Evolutionary conservation across 2,888 invertebrate species (phyloP), one percentile per base, ranked within the genome.

Genomic region (Caenorhabditis sinica): DNA sequence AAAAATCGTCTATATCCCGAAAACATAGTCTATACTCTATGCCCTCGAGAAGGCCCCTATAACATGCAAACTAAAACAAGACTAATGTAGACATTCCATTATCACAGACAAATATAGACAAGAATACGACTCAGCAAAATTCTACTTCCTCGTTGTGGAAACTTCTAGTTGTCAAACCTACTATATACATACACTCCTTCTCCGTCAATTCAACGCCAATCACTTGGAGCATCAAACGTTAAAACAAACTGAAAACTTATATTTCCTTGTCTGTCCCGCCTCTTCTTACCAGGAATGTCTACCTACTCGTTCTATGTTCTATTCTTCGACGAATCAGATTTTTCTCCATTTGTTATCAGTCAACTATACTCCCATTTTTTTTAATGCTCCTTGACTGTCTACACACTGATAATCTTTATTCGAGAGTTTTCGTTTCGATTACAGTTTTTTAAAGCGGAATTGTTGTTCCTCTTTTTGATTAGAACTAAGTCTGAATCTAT

Each of bases 341-440:
- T 25, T 17, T 15, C 23, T 40, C 13, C 20, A 5, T 49, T 49
- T 17, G 17, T 45, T 65, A 45, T 65, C 45, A 65, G 8, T n/a
- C n/a, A 45, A 45, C 45, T 15, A 25, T n/a, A 45, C 30, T 5
- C 25, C 45, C 45, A 65, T 28, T 45, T 17, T 15, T 45, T 65
- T 25, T 61, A 45, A 63, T 63, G 45, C 65, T 65, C 65, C 45
- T 20, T 30, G 65, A 43, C 65, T 65, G 65, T 65, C 65, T 65
- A 13, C 9, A 30, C 8, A 65, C 63, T 65, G 63, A 65, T 65
- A 65, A 23, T 25, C 9, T n/a, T 25, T 25, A 63, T 40, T 63
- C 43, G 49, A 49, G 49, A 20, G 49, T 49, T 20, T 49, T 49
- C 49, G 13, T 5, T 40, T 13, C 40, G 6, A 20, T 49, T n/a